Evolutionary conservation across 2,113 vertebrate species (phyloP).

Genomic region (Empidonax alnorum): DNA sequence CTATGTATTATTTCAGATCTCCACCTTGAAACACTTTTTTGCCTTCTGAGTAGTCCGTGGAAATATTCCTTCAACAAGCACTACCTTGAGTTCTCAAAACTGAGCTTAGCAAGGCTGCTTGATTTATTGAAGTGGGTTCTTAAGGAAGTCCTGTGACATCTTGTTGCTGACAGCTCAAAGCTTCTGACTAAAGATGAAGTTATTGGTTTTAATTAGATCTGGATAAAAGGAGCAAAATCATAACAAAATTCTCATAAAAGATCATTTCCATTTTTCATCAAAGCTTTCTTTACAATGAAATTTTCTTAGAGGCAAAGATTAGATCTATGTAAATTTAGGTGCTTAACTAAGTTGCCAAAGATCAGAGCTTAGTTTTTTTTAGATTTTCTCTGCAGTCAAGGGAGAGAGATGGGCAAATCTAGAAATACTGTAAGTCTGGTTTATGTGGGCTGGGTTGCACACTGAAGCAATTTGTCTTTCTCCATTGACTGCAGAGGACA

Average conservation of each 20-base stretch:
- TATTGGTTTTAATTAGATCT: constrained; percentile 4
- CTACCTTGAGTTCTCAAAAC: neutral
- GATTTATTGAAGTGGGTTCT: neutral
- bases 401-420: neutral
- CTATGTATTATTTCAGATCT: neutral
- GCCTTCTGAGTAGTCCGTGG: neutral
- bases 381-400: neutral
- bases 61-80: neutral
- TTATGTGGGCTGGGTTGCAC: neutral
- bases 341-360: neutral
- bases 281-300: neutral
- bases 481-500: neutral
- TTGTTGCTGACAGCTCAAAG: neutral
- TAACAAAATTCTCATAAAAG: neutral
- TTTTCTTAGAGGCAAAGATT: neutral
- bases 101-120: neutral
- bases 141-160: neutral
- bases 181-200: neutral
- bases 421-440: neutral
- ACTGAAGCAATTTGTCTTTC: neutral
- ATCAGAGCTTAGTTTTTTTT: neutral
- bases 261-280: neutral
- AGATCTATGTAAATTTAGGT: neutral
- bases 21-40: neutral
- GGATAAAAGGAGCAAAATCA: neutral